A percentile compares a stretch with the other conserved stretches of the same genome.
These are phyloP conservation scores for Chrysolina americana DNA, from an alignment of 2,888 invertebrate species.

Conservation along the genomic window DNA sequence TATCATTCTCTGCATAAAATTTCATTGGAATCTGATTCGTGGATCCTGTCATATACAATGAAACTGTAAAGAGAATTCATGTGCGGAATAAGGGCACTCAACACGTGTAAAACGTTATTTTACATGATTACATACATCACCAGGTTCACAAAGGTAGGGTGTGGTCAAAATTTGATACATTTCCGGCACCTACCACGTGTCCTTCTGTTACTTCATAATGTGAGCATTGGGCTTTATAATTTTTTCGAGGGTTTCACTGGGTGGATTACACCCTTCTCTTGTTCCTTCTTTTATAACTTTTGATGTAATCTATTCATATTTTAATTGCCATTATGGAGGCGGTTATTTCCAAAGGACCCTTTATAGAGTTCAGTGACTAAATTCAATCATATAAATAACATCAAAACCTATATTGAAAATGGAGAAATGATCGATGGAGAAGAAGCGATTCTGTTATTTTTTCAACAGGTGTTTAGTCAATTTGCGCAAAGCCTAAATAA, in stretches of 20 bases:
- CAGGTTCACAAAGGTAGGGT: conserved; percentile 32
- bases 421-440: background rate
- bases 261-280: conserved; percentile 34
- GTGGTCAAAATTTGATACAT: conserved; percentile 36
- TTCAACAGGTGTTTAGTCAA: too few species aligned
- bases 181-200: conserved; percentile 39
- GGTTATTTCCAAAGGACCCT: conserved; percentile 23
- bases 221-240: conserved; percentile 25
- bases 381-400: background rate
- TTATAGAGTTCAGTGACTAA: background rate
- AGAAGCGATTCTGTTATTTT: too few species aligned
- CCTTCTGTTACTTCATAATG: conserved; percentile 35
- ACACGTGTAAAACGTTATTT: conserved; percentile 41
- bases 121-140: conserved; percentile 43
- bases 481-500: too few species aligned
- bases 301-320: conserved; percentile 43
- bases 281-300: conserved; percentile 34
- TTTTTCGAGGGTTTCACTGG: conserved; percentile 33
- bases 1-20: too few species aligned
- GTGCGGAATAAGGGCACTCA: conserved; percentile 27
- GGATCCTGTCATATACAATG: too few species aligned
- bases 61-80: background rate
- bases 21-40: too few species aligned
- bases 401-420: background rate
- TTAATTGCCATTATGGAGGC: conserved; percentile 39